These are phyloP conservation scores for Spondyliosoma cantharus DNA, from an alignment of 2,797 vertebrate species.

Conservation along the genomic window DNA sequence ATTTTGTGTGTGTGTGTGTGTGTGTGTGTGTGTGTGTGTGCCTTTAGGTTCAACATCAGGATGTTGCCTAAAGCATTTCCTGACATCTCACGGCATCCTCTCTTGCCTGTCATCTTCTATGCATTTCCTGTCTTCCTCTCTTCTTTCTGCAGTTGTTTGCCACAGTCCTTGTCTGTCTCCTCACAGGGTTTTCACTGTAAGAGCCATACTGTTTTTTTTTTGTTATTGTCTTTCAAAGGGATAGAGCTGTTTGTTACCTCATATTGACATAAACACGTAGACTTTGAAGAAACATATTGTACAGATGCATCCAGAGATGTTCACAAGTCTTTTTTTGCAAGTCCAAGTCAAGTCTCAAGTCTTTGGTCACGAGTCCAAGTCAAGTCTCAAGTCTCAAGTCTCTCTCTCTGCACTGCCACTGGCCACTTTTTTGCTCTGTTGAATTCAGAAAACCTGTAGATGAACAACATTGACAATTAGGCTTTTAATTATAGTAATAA, in stretches of 20 bases:
- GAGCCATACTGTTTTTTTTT: neutral
- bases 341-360: no score
- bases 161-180: neutral
- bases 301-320: no score
- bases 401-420: neutral
- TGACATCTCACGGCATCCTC: slow-evolving; percentile 60
- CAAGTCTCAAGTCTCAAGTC: no score
- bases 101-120: slow-evolving; percentile 39
- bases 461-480: neutral
- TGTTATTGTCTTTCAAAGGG: neutral
- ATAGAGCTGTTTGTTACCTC: neutral
- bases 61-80: slow-evolving; percentile 60
- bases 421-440: neutral
- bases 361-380: no score
- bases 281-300: neutral
- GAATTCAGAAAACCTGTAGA: neutral
- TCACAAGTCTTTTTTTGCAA: no score
- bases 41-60: slow-evolving; percentile 55
- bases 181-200: neutral
- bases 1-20: neutral
- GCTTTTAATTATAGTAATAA: neutral
- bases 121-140: slow-evolving; percentile 50
- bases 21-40: slow-evolving; percentile 1
- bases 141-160: slow-evolving; percentile 19
- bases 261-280: neutral